Percentiles rank a stretch among this genome's conserved stretches.
Conservation (phyloP, 2,113 vertebrate genomes). For the Nannospalax galili region DNA sequence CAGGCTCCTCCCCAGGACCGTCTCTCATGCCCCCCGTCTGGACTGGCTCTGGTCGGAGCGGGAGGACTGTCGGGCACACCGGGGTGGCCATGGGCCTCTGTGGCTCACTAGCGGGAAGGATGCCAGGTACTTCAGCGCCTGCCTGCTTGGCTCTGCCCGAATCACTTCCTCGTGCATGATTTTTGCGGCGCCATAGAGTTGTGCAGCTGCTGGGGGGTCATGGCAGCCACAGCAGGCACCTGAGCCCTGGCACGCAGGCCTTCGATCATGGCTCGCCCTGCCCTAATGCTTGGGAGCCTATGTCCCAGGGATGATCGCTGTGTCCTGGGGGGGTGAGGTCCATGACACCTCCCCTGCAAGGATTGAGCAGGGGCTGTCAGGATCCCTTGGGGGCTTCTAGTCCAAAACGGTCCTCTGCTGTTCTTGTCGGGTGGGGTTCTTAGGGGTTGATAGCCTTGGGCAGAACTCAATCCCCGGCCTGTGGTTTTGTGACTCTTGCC, state of each 20-base stretch:
- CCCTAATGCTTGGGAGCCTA: not conserved
- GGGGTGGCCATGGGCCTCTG: slow-evolving; percentile 70
- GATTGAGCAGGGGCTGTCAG: not conserved
- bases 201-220: not conserved
- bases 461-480: not conserved
- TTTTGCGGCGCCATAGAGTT: not conserved
- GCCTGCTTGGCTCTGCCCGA: slow-evolving; percentile 64
- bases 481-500: not conserved
- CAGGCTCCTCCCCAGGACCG: slow-evolving; percentile 76
- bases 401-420: not conserved
- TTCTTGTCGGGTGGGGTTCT: not conserved
- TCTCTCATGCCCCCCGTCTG: slow-evolving; percentile 70
- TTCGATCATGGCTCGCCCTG: not conserved
- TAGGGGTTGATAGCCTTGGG: not conserved
- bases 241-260: not conserved
- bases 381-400: not conserved
- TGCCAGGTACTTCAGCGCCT: slow-evolving; percentile 70
- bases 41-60: slow-evolving; percentile 74
- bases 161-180: slow-evolving; percentile 64
- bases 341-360: not conserved
- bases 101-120: slow-evolving; percentile 70
- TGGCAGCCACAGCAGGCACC: not conserved
- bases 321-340: not conserved
- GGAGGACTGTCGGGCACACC: slow-evolving; percentile 73
- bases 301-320: not conserved